Evolutionary conservation across 2,797 vertebrate species (phyloP).

Genomic region (Melanotaenia maccullochi): DNA sequence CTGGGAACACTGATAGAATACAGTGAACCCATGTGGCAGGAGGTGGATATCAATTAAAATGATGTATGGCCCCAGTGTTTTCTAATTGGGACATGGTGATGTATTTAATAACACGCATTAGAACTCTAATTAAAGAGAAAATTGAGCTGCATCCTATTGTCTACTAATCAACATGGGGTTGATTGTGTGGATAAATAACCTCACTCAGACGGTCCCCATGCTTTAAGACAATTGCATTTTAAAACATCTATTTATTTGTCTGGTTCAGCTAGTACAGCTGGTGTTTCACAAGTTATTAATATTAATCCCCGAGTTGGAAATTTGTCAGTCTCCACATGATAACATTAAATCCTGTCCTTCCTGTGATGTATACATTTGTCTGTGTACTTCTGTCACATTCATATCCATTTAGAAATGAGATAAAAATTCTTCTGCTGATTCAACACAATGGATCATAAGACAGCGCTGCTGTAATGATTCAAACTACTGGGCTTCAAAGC

Average conservation of each 20-base stretch:
- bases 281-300: constrained; percentile 17
- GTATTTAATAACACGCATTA: constrained; percentile 87
- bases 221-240: constrained; percentile 37
- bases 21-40: constrained; percentile 70
- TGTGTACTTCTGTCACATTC: neutral
- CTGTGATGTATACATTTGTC: constrained; percentile 1
- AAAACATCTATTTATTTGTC: constrained; percentile 38
- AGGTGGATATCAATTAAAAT: constrained; percentile 85
- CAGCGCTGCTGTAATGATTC: constrained; percentile 7
- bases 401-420: constrained; percentile 2
- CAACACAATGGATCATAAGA: constrained; percentile 8
- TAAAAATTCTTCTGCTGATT: constrained; percentile 4
- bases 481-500: neutral
- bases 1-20: constrained; percentile 72
- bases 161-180: constrained; percentile 71
- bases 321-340: constrained; percentile 10
- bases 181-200: constrained; percentile 74
- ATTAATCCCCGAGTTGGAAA: neutral
- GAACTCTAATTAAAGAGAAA: constrained; percentile 82
- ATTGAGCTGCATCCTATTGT: constrained; percentile 82
- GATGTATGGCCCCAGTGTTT: constrained; percentile 80
- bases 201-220: constrained; percentile 31
- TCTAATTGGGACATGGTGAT: constrained; percentile 86
- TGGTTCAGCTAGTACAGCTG: neutral
- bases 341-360: neutral